Evolutionary conservation across 2,113 vertebrate species (phyloP).

Genomic region (Chiloscyllium plagiosum): DNA sequence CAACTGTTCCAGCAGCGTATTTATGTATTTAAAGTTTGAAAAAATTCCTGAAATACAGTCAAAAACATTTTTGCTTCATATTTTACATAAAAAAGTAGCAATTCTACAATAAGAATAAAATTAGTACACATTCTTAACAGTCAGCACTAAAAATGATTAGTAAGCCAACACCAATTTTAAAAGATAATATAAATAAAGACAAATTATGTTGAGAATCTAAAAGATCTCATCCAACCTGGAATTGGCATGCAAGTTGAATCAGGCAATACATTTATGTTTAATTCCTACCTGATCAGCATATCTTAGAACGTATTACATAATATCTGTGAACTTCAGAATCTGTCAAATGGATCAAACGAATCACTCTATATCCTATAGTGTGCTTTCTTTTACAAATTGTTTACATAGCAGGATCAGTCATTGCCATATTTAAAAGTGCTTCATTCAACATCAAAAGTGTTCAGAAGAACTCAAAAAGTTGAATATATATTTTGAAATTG

Average conservation of each 20-base stretch:
- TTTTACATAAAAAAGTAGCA: background rate
- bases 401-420: background rate
- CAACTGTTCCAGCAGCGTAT: background rate
- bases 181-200: background rate
- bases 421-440: background rate
- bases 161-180: background rate
- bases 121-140: background rate
- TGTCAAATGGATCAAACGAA: background rate
- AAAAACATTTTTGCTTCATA: background rate
- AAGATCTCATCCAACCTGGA: background rate
- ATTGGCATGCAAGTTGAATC: background rate
- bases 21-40: background rate
- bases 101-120: background rate
- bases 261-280: background rate
- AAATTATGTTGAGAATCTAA: background rate
- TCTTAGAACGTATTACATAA: background rate
- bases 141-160: background rate
- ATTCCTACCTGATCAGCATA: background rate
- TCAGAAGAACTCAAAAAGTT: background rate
- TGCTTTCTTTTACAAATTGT: background rate
- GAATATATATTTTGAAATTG: background rate
- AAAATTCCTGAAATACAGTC: background rate
- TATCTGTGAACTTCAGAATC: background rate
- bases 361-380: background rate
- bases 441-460: background rate